phyloP scores from a whole-genome alignment of 1,140 invertebrate species.

The Cotesia vestalis region DNA sequence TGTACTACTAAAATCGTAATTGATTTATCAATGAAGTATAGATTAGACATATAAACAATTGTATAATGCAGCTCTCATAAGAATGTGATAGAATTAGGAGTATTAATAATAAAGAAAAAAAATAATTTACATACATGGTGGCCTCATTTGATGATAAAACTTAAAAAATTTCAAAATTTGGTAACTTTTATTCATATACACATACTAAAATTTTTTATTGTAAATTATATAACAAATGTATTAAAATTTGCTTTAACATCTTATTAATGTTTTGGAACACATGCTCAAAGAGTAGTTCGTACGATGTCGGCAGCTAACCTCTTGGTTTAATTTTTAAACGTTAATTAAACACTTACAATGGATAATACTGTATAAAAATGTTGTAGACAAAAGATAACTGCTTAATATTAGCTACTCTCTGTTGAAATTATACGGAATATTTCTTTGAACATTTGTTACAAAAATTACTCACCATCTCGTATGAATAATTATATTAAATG shows the following conservation, averaged over 20 bases:
- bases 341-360: no score
- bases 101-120: slow-evolving; percentile 26
- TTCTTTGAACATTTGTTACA: no score
- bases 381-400: no score
- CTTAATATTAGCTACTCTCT: no score
- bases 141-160: background rate
- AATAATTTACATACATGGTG: slow-evolving; percentile 12
- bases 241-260: slow-evolving; percentile 9
- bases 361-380: no score
- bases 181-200: slow-evolving; percentile 6
- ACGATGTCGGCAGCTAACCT: no score
- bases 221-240: slow-evolving; percentile 34
- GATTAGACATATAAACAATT: slow-evolving; percentile 27
- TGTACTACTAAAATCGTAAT: slow-evolving; percentile 19
- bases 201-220: slow-evolving; percentile 27
- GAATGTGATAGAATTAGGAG: slow-evolving; percentile 41
- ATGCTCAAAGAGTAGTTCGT: no score
- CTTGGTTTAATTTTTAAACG: no score
- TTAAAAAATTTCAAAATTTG: slow-evolving; percentile 21
- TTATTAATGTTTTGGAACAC: no score
- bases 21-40: slow-evolving; percentile 33
- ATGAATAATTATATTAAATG: no score
- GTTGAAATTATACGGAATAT: no score
- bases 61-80: slow-evolving; percentile 33
- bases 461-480: no score